Percentiles rank a stretch among this genome's conserved stretches.
These are phyloP conservation scores for Phoebastria nigripes DNA, from an alignment of 2,797 vertebrate species.

Conservation along the genomic window DNA sequence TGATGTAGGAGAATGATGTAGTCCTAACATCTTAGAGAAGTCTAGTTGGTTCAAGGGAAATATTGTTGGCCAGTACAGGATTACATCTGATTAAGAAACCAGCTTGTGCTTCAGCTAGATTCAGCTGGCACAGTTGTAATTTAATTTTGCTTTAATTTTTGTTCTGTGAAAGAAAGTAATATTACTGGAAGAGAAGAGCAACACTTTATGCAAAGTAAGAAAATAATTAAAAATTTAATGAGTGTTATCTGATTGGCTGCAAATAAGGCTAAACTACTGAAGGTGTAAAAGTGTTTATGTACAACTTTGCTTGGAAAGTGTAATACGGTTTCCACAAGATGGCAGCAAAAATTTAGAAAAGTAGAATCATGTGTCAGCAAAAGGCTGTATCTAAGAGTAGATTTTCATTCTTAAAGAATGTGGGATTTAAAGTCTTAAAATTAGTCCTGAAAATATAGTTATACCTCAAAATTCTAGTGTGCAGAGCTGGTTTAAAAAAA, in stretches of 20 bases:
- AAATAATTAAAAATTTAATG: background rate
- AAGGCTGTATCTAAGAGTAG: background rate
- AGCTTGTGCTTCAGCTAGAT: background rate
- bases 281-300: background rate
- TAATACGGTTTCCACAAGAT: slow-evolving; percentile 24
- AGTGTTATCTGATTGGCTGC: background rate
- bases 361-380: background rate
- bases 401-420: background rate
- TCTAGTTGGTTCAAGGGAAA: background rate
- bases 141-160: background rate
- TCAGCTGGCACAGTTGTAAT: background rate
- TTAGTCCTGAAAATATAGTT: background rate
- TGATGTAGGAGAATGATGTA: background rate
- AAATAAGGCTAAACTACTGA: background rate
- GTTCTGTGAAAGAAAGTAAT: background rate
- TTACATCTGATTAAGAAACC: background rate
- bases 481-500: background rate
- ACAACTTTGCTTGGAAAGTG: background rate
- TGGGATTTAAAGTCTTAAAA: background rate
- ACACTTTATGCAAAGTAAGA: background rate
- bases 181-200: background rate
- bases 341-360: slow-evolving; percentile 50
- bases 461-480: background rate
- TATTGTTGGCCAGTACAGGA: background rate
- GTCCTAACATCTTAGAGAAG: background rate